Evolutionary conservation across 1,140 invertebrate genomes (phyloP), one percentile per base, ranked within the genome.

Genomic region (Ips nitidus): DNA sequence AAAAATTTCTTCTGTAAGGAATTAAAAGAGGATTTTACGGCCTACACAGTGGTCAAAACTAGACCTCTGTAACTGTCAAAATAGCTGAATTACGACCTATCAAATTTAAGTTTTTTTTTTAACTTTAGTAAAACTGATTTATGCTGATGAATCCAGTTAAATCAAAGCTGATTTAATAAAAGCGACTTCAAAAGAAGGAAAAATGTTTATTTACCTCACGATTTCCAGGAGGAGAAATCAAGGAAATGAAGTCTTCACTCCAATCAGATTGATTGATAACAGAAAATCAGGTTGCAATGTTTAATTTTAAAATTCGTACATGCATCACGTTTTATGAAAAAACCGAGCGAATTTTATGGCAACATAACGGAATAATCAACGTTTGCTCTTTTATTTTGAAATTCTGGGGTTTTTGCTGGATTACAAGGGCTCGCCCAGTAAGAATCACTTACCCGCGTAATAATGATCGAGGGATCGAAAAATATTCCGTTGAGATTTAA

Each of bases 261-360:
- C 64, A 66, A 66, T 66, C 64, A 66, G 42, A 55, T 66, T 66
- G 64, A 66, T 66, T 66, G 64, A 66, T 66, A 66, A 43, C 53
- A 55, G 57, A 50, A 66, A 66, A 66, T 57, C 41, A 40, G 39
- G 36, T 42, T 58, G 52, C 41, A 58, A 66, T 66, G 57, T 66
- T 58, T 52, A 66, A 43, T 57, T 66, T 66, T 36, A 8, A 36
- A 58, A 64, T 64, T 5, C 7, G 22, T 22, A 22, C 22, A 22
- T 22, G 22, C 22, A 22, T 22, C 22, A 22, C 22, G 22, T 22
- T 22, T 22, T 22, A 22, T 22, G 22, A 22, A 22, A 22, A 22
- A 22, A 22, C 22, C 22, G 22, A 22, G 22, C 22, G 22, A 22
- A 22, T 22, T 22, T 22, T 22, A 22, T 22, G 22, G 22, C 22